These are phyloP conservation scores for Himalopsyche tibetana DNA, from an alignment of 2,888 invertebrate species.

Conservation along the genomic window DNA sequence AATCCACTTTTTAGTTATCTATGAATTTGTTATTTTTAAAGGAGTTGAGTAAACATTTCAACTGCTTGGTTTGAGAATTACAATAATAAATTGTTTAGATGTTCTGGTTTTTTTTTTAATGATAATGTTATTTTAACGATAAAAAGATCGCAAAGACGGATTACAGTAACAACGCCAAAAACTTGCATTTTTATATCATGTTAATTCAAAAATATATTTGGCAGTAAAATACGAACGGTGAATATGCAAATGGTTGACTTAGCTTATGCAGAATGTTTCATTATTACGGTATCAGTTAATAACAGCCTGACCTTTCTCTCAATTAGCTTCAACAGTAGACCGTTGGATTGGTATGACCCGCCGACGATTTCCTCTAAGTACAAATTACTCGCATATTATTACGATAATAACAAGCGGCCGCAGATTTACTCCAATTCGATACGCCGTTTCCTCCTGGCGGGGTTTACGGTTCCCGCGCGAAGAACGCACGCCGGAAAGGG, in stretches of 20 bases:
- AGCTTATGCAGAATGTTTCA: background rate
- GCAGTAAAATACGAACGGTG: background rate
- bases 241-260: slow-evolving; percentile 14
- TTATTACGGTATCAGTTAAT: slow-evolving; percentile 16
- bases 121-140: too few species aligned
- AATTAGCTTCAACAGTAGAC: slow-evolving; percentile 20
- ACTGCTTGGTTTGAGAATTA: too few species aligned
- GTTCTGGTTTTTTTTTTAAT: too few species aligned
- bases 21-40: too few species aligned
- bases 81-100: too few species aligned
- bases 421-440: slow-evolving; percentile 18
- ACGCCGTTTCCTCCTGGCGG: slow-evolving; percentile 22
- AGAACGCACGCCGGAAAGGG: background rate
- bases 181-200: background rate
- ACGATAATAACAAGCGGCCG: background rate
- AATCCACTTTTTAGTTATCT: too few species aligned
- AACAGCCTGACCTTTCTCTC: slow-evolving; percentile 17
- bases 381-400: slow-evolving; percentile 3
- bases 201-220: background rate
- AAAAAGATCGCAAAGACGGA: too few species aligned
- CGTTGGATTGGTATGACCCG: slow-evolving; percentile 2
- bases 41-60: too few species aligned
- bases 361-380: background rate
- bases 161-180: too few species aligned
- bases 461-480: background rate